Base-by-base conservation (phyloP, 2,888 invertebrate genomes). In the Pyralis farinalis region DNA sequence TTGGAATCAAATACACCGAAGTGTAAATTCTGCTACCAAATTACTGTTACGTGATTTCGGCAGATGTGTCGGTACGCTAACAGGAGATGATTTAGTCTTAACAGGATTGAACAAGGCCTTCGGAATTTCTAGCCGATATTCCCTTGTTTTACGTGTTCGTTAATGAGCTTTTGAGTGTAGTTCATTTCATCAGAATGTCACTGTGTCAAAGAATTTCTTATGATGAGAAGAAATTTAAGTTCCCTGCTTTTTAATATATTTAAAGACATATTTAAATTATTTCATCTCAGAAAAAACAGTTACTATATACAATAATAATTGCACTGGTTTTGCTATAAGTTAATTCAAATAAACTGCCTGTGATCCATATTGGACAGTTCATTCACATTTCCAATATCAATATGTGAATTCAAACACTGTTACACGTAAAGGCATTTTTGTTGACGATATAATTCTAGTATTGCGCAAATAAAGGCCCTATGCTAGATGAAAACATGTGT, bases 101-200 rank as follows among this genome's bases (percentile, higher is more conserved):
- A 11, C 27, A 16, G 29, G 36, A 25, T 2, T 8, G 11, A 9
- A 16, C n/a, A 27, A 16, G 36, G 21, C 29, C 20, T 29, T 38
- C 10, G 10, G 28, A 16, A 39, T 39, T 39, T 27, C 20, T 33
- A 33, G 27, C 12, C 33, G 27, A 8, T 10, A 5, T 16, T 27
- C 9, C 22, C 16, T 27, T 27, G 12, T 16, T 16, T 16, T 4
- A 4, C 16, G 16, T 12, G 25, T 12, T 20, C 33, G 25, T 22
- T 39, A 33, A 39, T 39, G 33, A 39, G 27, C 16, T 39, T 39
- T 28, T 16, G 31, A 30, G 31, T n/a, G 32, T 8, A 12, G 31
- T 12, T 37, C 21, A 31, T 30, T 30, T 30, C n/a, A n/a, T 7
- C 9, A 7, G 8, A 20, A 29, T 31, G 7, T 31, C 12, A 7